These are phyloP conservation scores for Melanotaenia maccullochi DNA, from an alignment of 2,797 vertebrate genomes.

Conservation along the genomic window DNA sequence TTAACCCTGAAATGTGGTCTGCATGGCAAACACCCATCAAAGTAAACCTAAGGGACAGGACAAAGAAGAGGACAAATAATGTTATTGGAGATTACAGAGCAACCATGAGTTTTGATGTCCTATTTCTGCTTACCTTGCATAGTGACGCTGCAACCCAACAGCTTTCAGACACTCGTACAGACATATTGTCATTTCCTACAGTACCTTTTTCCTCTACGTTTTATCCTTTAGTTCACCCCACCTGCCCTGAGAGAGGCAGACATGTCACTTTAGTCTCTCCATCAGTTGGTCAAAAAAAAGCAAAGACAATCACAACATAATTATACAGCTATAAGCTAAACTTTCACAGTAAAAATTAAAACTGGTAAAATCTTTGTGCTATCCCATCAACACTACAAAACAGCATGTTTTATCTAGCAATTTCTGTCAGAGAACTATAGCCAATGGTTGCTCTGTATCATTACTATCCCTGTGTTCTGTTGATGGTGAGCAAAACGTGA, in stretches of 20 bases:
- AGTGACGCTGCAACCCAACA: constrained; percentile 87
- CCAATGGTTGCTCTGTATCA: constrained; percentile 26
- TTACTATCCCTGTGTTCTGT: constrained; percentile 35
- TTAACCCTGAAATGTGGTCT: constrained; percentile 85
- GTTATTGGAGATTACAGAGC: background rate
- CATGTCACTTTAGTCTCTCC: constrained; percentile 18
- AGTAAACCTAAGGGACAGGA: constrained; percentile 73
- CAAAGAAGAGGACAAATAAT: constrained; percentile 3
- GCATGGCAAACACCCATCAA: constrained; percentile 84
- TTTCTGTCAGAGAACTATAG: constrained; percentile 29
- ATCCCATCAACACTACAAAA: background rate
- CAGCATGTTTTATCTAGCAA: constrained; percentile 1
- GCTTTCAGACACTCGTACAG: constrained; percentile 89
- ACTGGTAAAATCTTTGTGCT: background rate
- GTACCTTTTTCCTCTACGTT: constrained; percentile 12
- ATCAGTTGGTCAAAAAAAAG: constrained; percentile 2
- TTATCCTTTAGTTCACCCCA: constrained; percentile 16
- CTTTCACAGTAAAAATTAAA: background rate
- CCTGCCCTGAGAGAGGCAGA: constrained; percentile 21
- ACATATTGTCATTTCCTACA: constrained; percentile 82
- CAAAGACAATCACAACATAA: background rate
- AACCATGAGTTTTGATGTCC: background rate
- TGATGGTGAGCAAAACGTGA: constrained; percentile 43
- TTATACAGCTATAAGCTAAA: background rate
- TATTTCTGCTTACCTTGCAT: constrained; percentile 73